Conservation (phyloP, 2,888 invertebrate species). For the Megalurothrips usitatus region DNA sequence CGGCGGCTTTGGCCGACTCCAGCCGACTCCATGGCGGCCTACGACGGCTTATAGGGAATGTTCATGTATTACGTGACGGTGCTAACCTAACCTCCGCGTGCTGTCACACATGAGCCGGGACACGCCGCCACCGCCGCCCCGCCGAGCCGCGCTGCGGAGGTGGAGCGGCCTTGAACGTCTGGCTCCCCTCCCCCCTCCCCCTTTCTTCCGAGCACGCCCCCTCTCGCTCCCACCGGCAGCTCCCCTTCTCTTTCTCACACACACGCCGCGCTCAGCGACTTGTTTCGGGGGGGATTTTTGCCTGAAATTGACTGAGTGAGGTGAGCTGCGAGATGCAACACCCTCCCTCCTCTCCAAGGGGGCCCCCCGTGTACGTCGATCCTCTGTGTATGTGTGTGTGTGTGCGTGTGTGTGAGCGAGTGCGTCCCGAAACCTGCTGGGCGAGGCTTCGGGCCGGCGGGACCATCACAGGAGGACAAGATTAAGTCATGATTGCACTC, state of each 20-base stretch:
- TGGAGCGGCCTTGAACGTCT: neutral
- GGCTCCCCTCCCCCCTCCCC: neutral
- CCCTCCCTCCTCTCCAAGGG: neutral
- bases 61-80: too few species aligned
- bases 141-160: neutral
- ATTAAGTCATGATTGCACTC: too few species aligned
- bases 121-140: neutral
- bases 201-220: neutral
- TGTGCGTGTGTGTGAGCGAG: too few species aligned
- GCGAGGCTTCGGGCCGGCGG: too few species aligned
- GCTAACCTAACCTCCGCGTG: neutral
- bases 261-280: neutral
- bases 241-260: neutral
- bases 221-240: neutral
- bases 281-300: neutral
- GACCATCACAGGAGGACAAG: too few species aligned
- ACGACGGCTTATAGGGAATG: too few species aligned
- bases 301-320: neutral
- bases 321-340: neutral
- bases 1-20: too few species aligned
- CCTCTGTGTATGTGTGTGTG: too few species aligned
- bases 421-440: too few species aligned
- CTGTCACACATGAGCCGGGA: neutral
- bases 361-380: too few species aligned
- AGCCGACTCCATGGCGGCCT: too few species aligned